Percentiles rank a stretch among this genome's conserved stretches.
Evolutionary conservation across 2,888 invertebrate genomes (phyloP).

Genomic region (Idaea biselata): DNA sequence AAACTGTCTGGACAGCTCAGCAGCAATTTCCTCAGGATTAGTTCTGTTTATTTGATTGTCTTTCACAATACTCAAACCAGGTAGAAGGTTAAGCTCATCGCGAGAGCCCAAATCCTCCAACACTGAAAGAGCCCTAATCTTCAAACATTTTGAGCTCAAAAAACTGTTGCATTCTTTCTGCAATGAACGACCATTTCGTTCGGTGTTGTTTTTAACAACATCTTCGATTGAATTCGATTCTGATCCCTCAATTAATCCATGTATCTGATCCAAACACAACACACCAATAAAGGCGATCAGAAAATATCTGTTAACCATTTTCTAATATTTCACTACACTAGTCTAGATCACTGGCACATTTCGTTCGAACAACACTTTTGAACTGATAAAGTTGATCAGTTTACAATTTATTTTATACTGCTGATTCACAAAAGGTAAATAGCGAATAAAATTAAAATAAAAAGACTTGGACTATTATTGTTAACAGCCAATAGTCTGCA

Average conservation of each 20-base stretch:
- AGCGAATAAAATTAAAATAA: conserved; percentile 48
- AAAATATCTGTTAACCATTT: conserved; percentile 57
- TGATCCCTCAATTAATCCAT: conserved; percentile 55
- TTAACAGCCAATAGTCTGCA: conserved; percentile 37
- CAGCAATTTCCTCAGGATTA: conserved; percentile 82
- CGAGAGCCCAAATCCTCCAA: conserved; percentile 87
- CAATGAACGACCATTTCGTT: conserved; percentile 56
- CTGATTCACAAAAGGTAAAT: conserved; percentile 50
- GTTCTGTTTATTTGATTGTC: conserved; percentile 76
- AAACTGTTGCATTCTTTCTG: conserved; percentile 67
- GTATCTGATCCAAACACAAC: conserved; percentile 47
- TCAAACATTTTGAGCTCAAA: conserved; percentile 86
- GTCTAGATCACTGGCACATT: conserved; percentile 45
- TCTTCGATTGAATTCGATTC: conserved; percentile 46
- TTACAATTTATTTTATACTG: conserved; percentile 68
- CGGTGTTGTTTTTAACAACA: conserved; percentile 36
- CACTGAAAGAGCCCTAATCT: conserved; percentile 88
- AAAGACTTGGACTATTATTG: conserved; percentile 43
- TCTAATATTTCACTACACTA: conserved; percentile 46
- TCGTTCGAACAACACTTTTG: conserved; percentile 42
- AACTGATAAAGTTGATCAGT: conserved; percentile 53
- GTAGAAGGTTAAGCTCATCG: conserved; percentile 84
- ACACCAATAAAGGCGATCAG: conserved; percentile 34
- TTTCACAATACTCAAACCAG: conserved; percentile 88
- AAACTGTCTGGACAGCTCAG: conserved; percentile 86